Evolutionary conservation across 2,888 invertebrate genomes (phyloP).

Genomic region (Carterocephalus palaemon): DNA sequence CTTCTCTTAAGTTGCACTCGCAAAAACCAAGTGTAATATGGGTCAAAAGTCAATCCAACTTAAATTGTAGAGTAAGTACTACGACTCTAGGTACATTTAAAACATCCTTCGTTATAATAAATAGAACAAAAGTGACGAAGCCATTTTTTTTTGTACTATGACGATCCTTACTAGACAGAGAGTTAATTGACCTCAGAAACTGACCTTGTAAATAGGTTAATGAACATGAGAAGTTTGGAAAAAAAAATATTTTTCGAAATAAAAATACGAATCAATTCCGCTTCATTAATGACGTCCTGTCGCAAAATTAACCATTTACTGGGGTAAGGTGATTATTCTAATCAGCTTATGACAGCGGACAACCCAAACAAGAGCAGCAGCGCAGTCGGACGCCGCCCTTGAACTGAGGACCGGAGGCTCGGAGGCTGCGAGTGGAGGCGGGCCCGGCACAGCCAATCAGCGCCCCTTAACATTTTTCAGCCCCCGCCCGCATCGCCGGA

Average conservation of each 20-base stretch:
- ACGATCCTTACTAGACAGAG: too few relatives aligned
- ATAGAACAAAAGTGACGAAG: too few relatives aligned
- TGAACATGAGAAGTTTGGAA: neutral
- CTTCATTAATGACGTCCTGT: conserved; percentile 30
- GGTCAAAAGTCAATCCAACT: too few relatives aligned
- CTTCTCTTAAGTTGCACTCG: too few relatives aligned
- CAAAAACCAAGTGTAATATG: too few relatives aligned
- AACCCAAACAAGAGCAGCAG: conserved; percentile 65
- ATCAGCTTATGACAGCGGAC: conserved; percentile 33
- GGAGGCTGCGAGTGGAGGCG: conserved; percentile 56
- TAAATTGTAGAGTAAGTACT: too few relatives aligned
- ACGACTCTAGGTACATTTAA: too few relatives aligned
- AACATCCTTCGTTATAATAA: too few relatives aligned
- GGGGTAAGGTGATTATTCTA: conserved; percentile 28
- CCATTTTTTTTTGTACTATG: too few relatives aligned
- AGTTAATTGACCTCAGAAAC: too few relatives aligned
- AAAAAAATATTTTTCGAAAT: neutral
- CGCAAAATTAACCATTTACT: conserved; percentile 28
- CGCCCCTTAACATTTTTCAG: conserved; percentile 76
- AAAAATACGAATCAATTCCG: conserved; percentile 30
- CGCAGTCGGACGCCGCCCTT: conserved; percentile 76
- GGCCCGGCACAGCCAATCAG: conserved; percentile 70
- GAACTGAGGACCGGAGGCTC: conserved; percentile 63
- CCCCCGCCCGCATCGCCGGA: conserved; percentile 77
- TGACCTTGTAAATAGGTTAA: conserved; percentile 4